Conservation (phyloP, 2,113 vertebrate genomes). For the Lonchura striata region DNA sequence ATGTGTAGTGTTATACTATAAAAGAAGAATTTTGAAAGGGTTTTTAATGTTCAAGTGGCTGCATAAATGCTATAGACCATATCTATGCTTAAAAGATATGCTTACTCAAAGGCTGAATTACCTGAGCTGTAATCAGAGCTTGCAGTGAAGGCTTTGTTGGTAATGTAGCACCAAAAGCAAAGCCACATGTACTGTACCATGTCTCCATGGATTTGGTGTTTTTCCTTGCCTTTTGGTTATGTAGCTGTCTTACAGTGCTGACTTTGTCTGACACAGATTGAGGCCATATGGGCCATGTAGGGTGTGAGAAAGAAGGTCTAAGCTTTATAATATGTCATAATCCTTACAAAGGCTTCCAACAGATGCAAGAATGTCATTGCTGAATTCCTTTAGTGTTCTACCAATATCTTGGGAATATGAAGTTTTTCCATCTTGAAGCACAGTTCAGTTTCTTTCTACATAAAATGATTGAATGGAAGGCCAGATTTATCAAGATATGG, state of each 20-base stretch:
- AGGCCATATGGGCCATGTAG: neutral
- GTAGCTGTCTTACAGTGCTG: neutral
- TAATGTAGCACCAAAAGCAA: neutral
- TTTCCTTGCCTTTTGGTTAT: neutral
- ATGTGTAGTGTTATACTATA: fast-evolving
- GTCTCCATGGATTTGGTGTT: neutral
- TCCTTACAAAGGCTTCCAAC: neutral
- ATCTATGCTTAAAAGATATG: neutral
- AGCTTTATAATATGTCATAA: neutral
- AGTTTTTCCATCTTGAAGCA: neutral
- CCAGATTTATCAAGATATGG: neutral
- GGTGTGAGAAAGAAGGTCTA: neutral
- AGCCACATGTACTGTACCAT: neutral
- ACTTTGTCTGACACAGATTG: neutral
- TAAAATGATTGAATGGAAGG: neutral
- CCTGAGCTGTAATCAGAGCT: neutral
- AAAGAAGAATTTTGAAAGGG: neutral
- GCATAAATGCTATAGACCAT: neutral
- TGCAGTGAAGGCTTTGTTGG: neutral
- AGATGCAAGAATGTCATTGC: neutral
- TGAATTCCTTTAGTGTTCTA: neutral
- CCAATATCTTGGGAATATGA: neutral
- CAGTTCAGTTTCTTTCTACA: neutral
- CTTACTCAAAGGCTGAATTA: neutral
- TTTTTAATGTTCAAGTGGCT: neutral